phyloP scores from a whole-genome alignment of 2,113 vertebrate genomes.

The Anoura caudifer region DNA sequence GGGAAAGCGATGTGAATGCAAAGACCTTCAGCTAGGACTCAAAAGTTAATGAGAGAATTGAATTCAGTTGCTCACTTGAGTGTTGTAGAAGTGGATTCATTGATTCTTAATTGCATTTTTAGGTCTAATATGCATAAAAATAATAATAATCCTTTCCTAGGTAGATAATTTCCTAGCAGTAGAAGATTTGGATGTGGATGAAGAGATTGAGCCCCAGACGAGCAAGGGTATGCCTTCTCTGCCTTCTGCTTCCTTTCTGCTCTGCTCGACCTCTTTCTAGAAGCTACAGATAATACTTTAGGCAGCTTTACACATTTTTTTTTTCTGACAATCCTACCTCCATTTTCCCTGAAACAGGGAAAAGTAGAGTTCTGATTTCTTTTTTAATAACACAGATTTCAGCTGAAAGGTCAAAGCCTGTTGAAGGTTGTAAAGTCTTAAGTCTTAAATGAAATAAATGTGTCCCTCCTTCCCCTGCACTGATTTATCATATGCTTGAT shows the following conservation, averaged over 20 bases:
- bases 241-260: neutral
- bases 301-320: neutral
- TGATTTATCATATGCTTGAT: neutral
- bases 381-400: slow-evolving; percentile 27
- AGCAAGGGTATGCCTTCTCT: slow-evolving; percentile 66
- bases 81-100: neutral
- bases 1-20: neutral
- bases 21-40: slow-evolving; percentile 17
- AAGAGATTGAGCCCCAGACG: slow-evolving; percentile 47
- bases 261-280: neutral
- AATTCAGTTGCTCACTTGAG: neutral
- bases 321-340: neutral
- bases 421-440: slow-evolving; percentile 19
- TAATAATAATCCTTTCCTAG: slow-evolving; percentile 65
- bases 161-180: slow-evolving; percentile 73
- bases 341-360: neutral
- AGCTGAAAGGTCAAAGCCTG: neutral
- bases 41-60: slow-evolving; percentile 26
- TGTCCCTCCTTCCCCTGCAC: accelerated
- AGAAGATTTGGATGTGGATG: slow-evolving; percentile 71
- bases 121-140: slow-evolving; percentile 11
- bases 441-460: neutral
- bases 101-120: slow-evolving; percentile 12
- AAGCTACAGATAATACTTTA: neutral
- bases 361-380: neutral